Percentiles rank a stretch among this genome's conserved stretches.
These are phyloP conservation scores for Thermophis baileyi DNA, from an alignment of 2,113 vertebrate species.

Conservation along the genomic window DNA sequence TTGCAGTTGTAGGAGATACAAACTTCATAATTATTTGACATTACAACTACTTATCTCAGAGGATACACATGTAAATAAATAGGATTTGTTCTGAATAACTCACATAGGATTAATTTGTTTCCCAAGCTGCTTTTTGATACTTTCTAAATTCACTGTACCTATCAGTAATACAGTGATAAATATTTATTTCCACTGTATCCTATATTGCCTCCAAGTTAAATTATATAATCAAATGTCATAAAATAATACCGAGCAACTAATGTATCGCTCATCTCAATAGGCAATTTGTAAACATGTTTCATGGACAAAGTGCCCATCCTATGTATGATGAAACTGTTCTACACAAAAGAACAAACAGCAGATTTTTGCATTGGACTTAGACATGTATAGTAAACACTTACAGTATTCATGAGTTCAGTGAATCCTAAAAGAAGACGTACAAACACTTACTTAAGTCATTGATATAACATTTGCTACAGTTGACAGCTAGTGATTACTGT, in stretches of 20 bases:
- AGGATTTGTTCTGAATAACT: not conserved
- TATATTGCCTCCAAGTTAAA: slow-evolving; percentile 43
- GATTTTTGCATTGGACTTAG: not conserved
- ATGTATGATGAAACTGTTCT: not conserved
- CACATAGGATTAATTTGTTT: not conserved
- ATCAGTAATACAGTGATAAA: slow-evolving; percentile 35
- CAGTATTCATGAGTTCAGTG: not conserved
- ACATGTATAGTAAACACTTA: not conserved
- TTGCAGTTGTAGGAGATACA: slow-evolving; percentile 3
- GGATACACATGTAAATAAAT: not conserved
- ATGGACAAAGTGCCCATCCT: not conserved
- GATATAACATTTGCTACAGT: not conserved
- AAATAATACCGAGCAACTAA: slow-evolving; percentile 25
- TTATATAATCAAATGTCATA: slow-evolving; percentile 11
- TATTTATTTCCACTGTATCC: slow-evolving; percentile 27
- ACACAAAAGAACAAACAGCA: not conserved
- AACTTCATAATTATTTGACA: slow-evolving; percentile 1
- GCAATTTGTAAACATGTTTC: slow-evolving; percentile 26
- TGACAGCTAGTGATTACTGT: not conserved
- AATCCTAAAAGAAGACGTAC: not conserved
- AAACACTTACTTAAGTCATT: not conserved
- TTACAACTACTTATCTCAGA: not conserved
- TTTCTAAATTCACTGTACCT: not conserved
- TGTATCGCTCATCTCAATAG: slow-evolving; percentile 23
- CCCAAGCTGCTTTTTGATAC: not conserved